Evolutionary conservation across 2,888 invertebrate species (phyloP), one percentile per base, ranked within the genome.

Genomic region (Dendrolimus houi): DNA sequence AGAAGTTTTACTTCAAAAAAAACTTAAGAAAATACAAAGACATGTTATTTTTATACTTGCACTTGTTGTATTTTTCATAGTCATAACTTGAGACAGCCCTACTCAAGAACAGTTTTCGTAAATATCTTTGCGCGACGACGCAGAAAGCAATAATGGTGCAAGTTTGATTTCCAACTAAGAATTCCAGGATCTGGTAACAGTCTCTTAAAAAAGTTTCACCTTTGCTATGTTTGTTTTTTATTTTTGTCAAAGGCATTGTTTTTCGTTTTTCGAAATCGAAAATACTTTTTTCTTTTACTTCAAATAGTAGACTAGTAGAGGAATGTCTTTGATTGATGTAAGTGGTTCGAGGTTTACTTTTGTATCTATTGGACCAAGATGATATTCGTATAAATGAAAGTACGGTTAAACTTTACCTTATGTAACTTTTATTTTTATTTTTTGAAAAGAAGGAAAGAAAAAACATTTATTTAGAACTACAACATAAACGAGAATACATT

Each of bases 101-200:
- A 61, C 64, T 64, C 68, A 10, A 9, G 47, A 47, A 47, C 47
- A 47, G 71, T 74, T 78, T 80, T 74, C 77, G 71, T 76, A 73
- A 78, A 83, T 83, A 83, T 84, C 79, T 83, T 85, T 78, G 77
- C 74, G 69, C 71, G 71, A 52, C 55, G 76, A 79, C 73, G 75
- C 76, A 77, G 77, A 78, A 83, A 70, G 78, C 84, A 85, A 83
- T 87, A 85, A 82, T 75, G 77, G 74, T 62, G 64, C 61, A 72
- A 72, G 71, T 72, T 75, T 71, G 72, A 74, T 74, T 70, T 65
- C 65, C 67, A 68, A 68, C 65, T 7, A 47, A 12, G 47, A 47
- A 47, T 47, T 47, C 12, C 47, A 47, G 47, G 47, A 47, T 47
- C 47, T 29, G 6, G 29, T 6, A 29, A 29, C 6, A 3, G 29